Evolutionary conservation across 2,888 invertebrate genomes (phyloP).

Genomic region (Acleris laterana): DNA sequence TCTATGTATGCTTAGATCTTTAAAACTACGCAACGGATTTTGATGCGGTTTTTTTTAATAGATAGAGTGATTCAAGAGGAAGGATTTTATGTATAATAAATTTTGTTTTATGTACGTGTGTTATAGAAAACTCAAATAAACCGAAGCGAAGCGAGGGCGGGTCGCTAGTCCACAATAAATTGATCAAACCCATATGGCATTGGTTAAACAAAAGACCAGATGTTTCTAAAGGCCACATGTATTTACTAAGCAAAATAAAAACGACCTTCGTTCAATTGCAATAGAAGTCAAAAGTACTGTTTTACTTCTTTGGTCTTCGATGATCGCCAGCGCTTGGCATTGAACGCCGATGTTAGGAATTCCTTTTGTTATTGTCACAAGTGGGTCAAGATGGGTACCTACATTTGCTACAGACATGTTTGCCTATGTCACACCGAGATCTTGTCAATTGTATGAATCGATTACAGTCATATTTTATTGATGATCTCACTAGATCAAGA

Average conservation of each 20-base stretch:
- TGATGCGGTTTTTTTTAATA: no score
- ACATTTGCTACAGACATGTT: not conserved
- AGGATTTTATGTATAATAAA: no score
- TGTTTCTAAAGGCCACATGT: conserved; percentile 25
- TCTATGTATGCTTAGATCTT: no score
- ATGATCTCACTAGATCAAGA: no score
- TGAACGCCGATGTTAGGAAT: conserved; percentile 18
- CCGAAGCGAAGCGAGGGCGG: no score
- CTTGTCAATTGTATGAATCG: no score
- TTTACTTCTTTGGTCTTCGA: not conserved
- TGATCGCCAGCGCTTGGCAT: conserved; percentile 17
- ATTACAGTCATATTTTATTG: no score
- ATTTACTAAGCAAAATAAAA: conserved; percentile 5
- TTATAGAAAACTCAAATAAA: no score
- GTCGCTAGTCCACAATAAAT: conserved; percentile 8
- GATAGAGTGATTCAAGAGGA: no score
- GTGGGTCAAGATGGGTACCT: conserved; percentile 18
- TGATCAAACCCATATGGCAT: conserved; percentile 23
- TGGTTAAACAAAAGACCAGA: conserved; percentile 35
- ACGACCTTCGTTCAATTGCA: conserved; percentile 20
- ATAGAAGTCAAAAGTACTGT: conserved; percentile 2
- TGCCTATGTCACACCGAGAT: not conserved
- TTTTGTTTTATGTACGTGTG: no score
- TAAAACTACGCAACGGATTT: no score
- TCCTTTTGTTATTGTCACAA: conserved; percentile 17